Base-by-base conservation (phyloP, 2,113 vertebrate species). In the Phaethornis superciliosus region DNA sequence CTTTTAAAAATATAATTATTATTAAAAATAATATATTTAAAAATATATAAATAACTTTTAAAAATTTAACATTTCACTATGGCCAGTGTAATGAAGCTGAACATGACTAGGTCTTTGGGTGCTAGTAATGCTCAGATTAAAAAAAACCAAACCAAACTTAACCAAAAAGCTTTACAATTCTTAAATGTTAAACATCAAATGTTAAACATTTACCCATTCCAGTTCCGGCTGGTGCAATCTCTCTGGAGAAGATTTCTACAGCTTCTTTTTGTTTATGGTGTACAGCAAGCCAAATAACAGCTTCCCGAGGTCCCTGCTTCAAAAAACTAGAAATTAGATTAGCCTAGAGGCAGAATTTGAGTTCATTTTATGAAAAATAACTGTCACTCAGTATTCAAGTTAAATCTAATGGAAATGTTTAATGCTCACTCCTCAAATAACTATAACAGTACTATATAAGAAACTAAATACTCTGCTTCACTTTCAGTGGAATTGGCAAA, bases 221-320 rank as follows among this genome's bases (percentile, higher is more conserved):
- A 24, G 98, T 99, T 74, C 98, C 98, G 15, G 98, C 98, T 76
- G 98, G 92, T 77, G 98, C 98, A 49, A 99, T 91, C 87, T 99
- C 98, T 88, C 96, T 98, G 75, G 98, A 96, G 87, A 99, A 99
- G n/a, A 99, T 52, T 79, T 99, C 98, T 65, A 99, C 81, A 55
- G 98, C 98, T 89, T 97, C 98, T 95, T 98, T 99, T 95, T 98
- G 98, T 81, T 97, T 98, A 96, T 99, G 98, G 81, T 97, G 97
- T 55, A 98, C 98, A 67, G 98, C 97, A 97, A 99, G 94, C 98
- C 98, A 99, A 87, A 99, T 54, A 49, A 99, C 98, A 8, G 94
- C 98, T 97, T 99, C 98, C 35, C 98, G 97, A 81, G 92, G 96
- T 74, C 94, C 96, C 98, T 99, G 88, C 33, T 85, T 89, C 71